Evolutionary conservation across 2,888 invertebrate genomes (phyloP).

Genomic region (Hyles lineata): DNA sequence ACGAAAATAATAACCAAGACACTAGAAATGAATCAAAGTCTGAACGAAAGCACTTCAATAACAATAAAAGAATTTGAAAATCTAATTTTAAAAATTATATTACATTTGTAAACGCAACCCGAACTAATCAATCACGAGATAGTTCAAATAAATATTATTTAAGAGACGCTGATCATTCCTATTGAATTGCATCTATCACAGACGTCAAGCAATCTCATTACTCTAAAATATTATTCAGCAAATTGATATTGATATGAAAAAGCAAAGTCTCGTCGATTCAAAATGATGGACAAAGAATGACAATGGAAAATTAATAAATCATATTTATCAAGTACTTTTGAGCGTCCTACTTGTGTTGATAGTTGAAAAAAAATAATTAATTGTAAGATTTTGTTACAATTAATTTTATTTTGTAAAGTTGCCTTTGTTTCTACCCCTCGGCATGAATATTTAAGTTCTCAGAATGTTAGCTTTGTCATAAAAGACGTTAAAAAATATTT

Average conservation of each 20-base stretch:
- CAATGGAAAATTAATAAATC: slow-evolving; percentile 15
- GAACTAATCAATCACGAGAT: slow-evolving; percentile 6
- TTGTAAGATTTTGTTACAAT: background rate
- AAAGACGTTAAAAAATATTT: background rate
- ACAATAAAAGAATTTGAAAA: background rate
- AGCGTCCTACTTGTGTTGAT: background rate
- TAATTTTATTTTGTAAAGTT: too few species aligned
- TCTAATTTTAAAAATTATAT: background rate
- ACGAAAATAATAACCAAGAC: background rate
- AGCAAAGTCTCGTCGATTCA: background rate
- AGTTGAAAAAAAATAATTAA: slow-evolving; percentile 6
- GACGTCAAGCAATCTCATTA: slow-evolving; percentile 11
- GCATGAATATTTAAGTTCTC: background rate
- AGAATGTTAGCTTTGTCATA: background rate
- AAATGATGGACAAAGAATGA: background rate
- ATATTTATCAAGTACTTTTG: slow-evolving; percentile 5
- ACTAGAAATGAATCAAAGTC: background rate
- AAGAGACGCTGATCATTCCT: slow-evolving; percentile 1
- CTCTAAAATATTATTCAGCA: slow-evolving; percentile 21
- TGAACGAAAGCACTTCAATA: background rate
- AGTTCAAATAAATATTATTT: slow-evolving; percentile 7
- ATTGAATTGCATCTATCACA: slow-evolving; percentile 18
- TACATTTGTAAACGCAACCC: background rate
- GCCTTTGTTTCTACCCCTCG: background rate
- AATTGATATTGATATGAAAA: slow-evolving; percentile 11